Conservation (phyloP, 2,113 vertebrate species). For the Bagarius yarrelli region DNA sequence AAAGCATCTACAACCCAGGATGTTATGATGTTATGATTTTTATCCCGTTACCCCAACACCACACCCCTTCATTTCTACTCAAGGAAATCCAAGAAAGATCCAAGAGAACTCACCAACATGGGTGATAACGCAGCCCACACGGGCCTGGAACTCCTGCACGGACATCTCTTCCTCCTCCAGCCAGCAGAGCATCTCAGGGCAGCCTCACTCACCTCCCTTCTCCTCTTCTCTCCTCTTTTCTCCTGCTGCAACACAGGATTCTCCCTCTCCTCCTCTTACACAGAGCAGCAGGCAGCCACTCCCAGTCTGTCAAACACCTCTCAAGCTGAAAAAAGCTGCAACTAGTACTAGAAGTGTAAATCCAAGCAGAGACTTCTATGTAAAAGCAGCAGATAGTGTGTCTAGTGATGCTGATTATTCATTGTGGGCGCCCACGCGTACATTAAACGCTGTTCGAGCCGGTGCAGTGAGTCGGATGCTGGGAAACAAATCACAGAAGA, state of each 20-base stretch:
- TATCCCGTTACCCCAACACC: neutral
- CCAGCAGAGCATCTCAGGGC: constrained; percentile 86
- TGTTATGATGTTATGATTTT: constrained; percentile 10
- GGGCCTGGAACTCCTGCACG: constrained; percentile 84
- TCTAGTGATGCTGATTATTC: constrained; percentile 38
- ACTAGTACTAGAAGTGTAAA: neutral
- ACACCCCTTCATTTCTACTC: neutral
- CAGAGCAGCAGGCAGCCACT: constrained; percentile 72
- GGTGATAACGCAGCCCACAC: constrained; percentile 87
- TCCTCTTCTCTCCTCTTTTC: constrained; percentile 31
- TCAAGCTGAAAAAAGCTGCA: constrained; percentile 5
- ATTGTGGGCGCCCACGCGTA: neutral
- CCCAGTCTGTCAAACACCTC: constrained; percentile 65
- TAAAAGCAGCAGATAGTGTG: neutral
- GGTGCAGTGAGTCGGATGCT: constrained; percentile 46
- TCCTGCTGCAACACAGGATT: constrained; percentile 52
- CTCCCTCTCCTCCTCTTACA: constrained; percentile 54
- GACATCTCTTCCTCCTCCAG: constrained; percentile 91
- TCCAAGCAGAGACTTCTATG: neutral
- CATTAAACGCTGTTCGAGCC: constrained; percentile 2
- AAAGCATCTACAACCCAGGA: neutral
- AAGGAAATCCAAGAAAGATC: neutral
- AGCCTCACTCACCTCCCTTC: constrained; percentile 44
- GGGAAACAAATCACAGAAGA: constrained; percentile 64
- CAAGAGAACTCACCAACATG: constrained; percentile 82